These are phyloP conservation scores for Trichomalopsis sarcophagae DNA, from an alignment of 1,140 invertebrate genomes.

Conservation along the genomic window DNA sequence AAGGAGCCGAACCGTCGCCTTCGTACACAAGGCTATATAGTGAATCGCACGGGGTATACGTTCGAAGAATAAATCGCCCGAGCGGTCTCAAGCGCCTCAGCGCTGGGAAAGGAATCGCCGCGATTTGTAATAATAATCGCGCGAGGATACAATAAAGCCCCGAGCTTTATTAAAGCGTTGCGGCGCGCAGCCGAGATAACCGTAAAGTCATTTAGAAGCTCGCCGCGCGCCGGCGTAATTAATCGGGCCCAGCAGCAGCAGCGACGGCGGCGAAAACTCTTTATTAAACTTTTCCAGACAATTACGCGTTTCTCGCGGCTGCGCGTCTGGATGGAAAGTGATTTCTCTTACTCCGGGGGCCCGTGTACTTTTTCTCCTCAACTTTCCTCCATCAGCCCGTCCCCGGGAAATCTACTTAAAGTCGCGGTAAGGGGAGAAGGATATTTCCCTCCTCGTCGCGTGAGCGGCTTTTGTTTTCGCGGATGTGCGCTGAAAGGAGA, in stretches of 20 bases:
- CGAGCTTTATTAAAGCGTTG: conserved; percentile 24
- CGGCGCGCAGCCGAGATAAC: not conserved
- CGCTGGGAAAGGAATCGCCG: not conserved
- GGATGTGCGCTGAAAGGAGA: not conserved
- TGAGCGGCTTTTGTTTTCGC: conserved; percentile 2
- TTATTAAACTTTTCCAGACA: conserved; percentile 47
- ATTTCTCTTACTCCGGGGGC: conserved; percentile 27
- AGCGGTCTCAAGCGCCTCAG: not conserved
- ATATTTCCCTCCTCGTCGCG: conserved; percentile 1
- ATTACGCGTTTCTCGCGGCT: conserved; percentile 18
- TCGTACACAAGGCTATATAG: not conserved
- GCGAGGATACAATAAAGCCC: conserved; percentile 14
- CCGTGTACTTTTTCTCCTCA: conserved; percentile 3
- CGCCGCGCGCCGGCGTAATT: conserved; percentile 13
- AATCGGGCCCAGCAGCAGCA: conserved; percentile 4
- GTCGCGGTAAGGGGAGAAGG: not conserved
- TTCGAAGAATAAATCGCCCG: not conserved
- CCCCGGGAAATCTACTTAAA: conserved; percentile 32
- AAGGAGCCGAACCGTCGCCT: not conserved
- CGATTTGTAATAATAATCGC: conserved; percentile 44
- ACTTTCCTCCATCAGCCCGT: not conserved
- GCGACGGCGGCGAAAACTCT: conserved; percentile 12
- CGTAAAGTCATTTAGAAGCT: conserved; percentile 23
- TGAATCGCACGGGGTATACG: not conserved
- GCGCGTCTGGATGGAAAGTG: conserved; percentile 23